Conservation (phyloP, 2,888 invertebrate genomes). For the Thereva unica region DNA sequence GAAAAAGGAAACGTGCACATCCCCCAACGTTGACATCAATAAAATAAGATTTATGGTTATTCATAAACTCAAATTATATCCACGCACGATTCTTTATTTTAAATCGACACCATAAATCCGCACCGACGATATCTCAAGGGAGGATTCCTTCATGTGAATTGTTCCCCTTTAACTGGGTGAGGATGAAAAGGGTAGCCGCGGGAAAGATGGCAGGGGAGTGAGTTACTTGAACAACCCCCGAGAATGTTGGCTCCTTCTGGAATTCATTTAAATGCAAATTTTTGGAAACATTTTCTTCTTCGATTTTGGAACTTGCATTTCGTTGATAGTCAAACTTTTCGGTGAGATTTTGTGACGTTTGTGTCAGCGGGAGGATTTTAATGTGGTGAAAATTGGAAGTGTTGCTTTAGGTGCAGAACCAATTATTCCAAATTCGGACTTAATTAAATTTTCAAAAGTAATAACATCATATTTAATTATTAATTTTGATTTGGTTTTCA, state of each 20-base stretch:
- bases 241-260: conserved; percentile 5
- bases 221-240: too few relatives aligned
- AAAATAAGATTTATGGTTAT: conserved; percentile 40
- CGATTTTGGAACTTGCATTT: not conserved
- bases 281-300: conserved; percentile 33
- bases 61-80: conserved; percentile 41
- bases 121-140: conserved; percentile 4
- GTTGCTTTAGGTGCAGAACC: too few relatives aligned
- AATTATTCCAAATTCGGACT: too few relatives aligned
- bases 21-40: conserved; percentile 28
- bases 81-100: conserved; percentile 39
- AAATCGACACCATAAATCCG: conserved; percentile 33
- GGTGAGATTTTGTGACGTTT: too few relatives aligned
- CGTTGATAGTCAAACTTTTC: too few relatives aligned
- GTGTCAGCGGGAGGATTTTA: too few relatives aligned
- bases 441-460: too few relatives aligned
- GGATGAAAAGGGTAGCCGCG: not conserved
- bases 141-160: not conserved
- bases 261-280: conserved; percentile 43
- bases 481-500: too few relatives aligned
- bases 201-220: too few relatives aligned
- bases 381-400: too few relatives aligned
- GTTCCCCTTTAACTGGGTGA: conserved; percentile 13
- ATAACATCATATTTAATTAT: too few relatives aligned
- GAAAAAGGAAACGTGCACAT: conserved; percentile 8